These are phyloP conservation scores for Rhamnusium bicolor DNA, from an alignment of 2,888 invertebrate species.

Conservation along the genomic window DNA sequence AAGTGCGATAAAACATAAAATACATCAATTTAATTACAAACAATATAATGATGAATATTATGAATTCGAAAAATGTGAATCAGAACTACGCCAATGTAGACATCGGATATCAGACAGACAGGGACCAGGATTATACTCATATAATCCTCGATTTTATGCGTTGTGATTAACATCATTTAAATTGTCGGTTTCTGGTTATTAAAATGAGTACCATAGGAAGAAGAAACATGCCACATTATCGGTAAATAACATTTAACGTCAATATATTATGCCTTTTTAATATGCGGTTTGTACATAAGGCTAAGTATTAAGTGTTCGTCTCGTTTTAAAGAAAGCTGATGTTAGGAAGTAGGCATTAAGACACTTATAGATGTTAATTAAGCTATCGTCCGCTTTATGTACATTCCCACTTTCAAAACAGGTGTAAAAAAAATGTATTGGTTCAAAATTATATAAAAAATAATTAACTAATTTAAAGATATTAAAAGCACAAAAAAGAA, in stretches of 20 bases:
- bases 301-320: not conserved
- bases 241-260: not conserved
- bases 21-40: too few relatives aligned
- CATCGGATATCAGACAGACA: not conserved
- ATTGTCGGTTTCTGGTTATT: not conserved
- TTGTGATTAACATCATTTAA: not conserved
- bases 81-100: not conserved
- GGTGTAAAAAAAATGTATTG: too few relatives aligned
- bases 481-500: too few relatives aligned
- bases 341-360: not conserved
- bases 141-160: not conserved
- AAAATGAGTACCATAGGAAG: not conserved
- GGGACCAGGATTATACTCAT: not conserved
- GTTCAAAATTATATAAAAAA: too few relatives aligned
- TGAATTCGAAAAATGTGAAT: not conserved
- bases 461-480: too few relatives aligned
- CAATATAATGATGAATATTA: too few relatives aligned
- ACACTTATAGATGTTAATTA: not conserved
- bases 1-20: too few relatives aligned
- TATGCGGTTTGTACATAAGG: not conserved
- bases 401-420: too few relatives aligned
- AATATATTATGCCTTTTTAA: not conserved
- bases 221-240: not conserved
- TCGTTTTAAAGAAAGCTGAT: not conserved
- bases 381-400: too few relatives aligned